A percentile compares a stretch with the other conserved stretches of the same genome.
Conservation (phyloP, 1,140 invertebrate species). For the Ostrea edulis region DNA sequence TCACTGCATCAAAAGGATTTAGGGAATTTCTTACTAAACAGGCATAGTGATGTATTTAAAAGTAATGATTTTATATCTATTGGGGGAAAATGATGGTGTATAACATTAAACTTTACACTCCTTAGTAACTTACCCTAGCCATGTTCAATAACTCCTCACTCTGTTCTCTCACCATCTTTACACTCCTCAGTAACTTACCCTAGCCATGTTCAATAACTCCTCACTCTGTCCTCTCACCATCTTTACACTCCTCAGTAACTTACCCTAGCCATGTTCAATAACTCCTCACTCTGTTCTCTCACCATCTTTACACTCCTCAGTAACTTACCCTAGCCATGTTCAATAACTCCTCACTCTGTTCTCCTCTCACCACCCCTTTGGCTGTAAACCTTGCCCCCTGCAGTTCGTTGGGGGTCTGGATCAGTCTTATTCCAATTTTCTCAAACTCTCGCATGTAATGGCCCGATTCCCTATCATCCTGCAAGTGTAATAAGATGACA, state of each 20-base stretch:
- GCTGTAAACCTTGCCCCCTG: constrained; percentile 76
- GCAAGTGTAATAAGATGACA: neutral
- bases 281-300: no score
- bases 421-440: constrained; percentile 66
- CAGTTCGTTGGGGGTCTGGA: constrained; percentile 72
- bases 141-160: constrained; percentile 81
- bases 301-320: neutral
- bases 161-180: constrained; percentile 75
- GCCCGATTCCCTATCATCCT: neutral
- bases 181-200: no score
- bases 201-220: no score
- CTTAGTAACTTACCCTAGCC: constrained; percentile 76
- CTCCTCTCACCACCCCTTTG: constrained; percentile 80
- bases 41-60: no score
- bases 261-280: no score
- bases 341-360: constrained; percentile 81
- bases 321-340: constrained; percentile 79
- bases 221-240: no score
- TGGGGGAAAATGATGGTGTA: no score
- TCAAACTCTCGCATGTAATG: constrained; percentile 64
- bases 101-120: no score
- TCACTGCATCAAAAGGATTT: no score
- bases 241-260: no score
- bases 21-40: no score
- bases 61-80: no score